Conservation (phyloP, 2,113 vertebrate genomes). For the Nipponia nippon region DNA sequence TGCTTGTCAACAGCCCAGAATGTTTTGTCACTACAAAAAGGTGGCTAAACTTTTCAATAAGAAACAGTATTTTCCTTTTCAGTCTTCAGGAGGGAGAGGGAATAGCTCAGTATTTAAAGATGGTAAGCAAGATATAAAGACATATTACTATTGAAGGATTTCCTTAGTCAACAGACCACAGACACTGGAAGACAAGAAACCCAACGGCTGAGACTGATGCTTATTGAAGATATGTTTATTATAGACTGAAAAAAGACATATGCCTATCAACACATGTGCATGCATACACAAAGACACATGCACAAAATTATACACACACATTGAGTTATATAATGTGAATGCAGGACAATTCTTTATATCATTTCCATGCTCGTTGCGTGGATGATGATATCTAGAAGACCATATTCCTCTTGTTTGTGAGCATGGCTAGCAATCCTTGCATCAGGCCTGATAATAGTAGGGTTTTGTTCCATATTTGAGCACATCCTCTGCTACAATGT, state of each 20-base stretch:
- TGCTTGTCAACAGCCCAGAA: background rate
- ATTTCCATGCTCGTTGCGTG: background rate
- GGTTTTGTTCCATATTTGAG: background rate
- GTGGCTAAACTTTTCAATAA: background rate
- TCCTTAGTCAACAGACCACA: background rate
- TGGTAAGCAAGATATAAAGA: background rate
- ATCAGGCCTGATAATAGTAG: background rate
- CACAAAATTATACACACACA: background rate
- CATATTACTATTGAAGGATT: background rate
- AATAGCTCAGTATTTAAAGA: background rate
- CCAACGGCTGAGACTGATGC: background rate
- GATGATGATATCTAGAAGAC: background rate
- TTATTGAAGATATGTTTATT: background rate
- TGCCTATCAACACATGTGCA: accelerated
- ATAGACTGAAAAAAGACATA: background rate
- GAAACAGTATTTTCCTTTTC: background rate
- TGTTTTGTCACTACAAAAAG: background rate
- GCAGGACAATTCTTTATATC: background rate
- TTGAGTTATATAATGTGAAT: background rate
- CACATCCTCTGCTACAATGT: background rate
- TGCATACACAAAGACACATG: background rate
- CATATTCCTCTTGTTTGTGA: background rate
- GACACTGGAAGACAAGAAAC: background rate
- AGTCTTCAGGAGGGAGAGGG: background rate
- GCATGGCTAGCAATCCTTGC: background rate